Base-by-base conservation (phyloP, 2,888 invertebrate genomes). In the Parapristionchus giblindavisi region DNA sequence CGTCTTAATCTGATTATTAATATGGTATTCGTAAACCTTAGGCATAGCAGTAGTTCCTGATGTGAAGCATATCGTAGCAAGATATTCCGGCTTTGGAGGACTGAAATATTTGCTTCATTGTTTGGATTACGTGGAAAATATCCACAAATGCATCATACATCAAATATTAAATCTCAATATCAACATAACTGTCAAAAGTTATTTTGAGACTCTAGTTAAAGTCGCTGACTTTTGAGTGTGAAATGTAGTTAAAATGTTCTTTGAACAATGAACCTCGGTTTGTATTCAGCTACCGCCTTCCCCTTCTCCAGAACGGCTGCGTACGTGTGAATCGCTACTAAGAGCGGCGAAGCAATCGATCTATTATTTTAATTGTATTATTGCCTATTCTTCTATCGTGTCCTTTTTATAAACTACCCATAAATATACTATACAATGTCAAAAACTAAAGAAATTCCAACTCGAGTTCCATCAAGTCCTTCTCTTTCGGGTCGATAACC, bases 51-150 rank as follows among this genome's bases (percentile, higher is more conserved):
- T 89, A n/a, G 88, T 88, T 27, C 96, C 96, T 54, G 95, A 95
- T 8, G 96, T 96, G 90, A 96, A 96, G 90, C 96, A 96, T 80
- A 97, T 93, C 56, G 96, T 95, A 89, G 94, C 94, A 58, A 96
- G 89, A 89, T 94, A 94, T 70, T 92, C 92, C 54, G 93, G 92
- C 88, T 91, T 92, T 2, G 95, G 95, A 76, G 95, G 94, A 92
- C 89, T 84, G 27, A 43, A 51, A 32, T 4, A 43, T 4, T 17
- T 43, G 11, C 5, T n/a, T 14, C 21, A n/a, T n/a, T n/a, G n/a
- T n/a, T n/a, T n/a, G n/a, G n/a, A n/a, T n/a, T n/a, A n/a, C n/a
- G n/a, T n/a, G n/a, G n/a, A n/a, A n/a, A n/a, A n/a, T n/a, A n/a
- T n/a, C n/a, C n/a, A n/a, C n/a, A n/a, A n/a, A n/a, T n/a, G n/a